Conservation (phyloP, 2,888 invertebrate species). For the Calameuta idolon region DNA sequence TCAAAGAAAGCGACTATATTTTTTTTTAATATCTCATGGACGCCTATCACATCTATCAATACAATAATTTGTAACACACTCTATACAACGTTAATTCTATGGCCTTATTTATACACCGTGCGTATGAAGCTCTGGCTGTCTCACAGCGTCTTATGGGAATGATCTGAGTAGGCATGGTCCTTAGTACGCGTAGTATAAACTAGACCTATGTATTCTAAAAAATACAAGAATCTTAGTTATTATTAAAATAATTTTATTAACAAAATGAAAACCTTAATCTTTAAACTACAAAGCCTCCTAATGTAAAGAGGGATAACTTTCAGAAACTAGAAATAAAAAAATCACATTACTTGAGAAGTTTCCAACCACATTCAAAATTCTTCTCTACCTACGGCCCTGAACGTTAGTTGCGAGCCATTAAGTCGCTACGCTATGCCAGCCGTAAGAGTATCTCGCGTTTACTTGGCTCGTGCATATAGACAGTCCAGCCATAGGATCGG, state of each 20-base stretch:
- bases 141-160: too few relatives aligned
- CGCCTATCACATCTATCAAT: too few relatives aligned
- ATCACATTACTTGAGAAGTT: not conserved
- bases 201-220: not conserved
- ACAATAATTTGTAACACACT: too few relatives aligned
- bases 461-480: constrained; percentile 10
- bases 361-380: not conserved
- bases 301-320: not conserved
- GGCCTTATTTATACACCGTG: too few relatives aligned
- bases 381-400: constrained; percentile 38
- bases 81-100: not conserved
- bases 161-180: too few relatives aligned
- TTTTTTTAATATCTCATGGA: not conserved
- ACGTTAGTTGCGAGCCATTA: constrained; percentile 56
- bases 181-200: too few relatives aligned
- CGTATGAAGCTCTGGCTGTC: too few relatives aligned
- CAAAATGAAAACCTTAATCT: not conserved
- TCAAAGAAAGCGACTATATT: not conserved
- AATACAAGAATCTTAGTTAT: not conserved
- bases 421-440: constrained; percentile 53
- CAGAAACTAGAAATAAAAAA: not conserved
- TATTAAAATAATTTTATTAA: not conserved
- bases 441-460: constrained; percentile 37
- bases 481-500: constrained; percentile 9
- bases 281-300: not conserved